These are phyloP conservation scores for Pterois miles DNA, from an alignment of 2,797 vertebrate species.

Conservation along the genomic window DNA sequence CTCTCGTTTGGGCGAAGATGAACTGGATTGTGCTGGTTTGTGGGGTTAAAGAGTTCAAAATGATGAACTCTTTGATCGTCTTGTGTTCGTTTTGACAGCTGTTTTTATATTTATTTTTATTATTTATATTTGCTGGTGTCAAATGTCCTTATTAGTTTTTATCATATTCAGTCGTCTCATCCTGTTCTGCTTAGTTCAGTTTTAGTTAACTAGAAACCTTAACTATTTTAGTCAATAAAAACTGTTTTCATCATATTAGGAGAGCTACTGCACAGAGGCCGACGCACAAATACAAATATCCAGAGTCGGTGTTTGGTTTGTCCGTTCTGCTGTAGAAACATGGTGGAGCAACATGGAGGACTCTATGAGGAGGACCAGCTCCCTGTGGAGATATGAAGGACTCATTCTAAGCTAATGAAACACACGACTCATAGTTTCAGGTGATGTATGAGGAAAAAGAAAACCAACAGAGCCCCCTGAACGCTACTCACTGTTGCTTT, in stretches of 20 bases:
- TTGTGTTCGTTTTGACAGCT: not conserved
- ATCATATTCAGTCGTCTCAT: not conserved
- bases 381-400: no score
- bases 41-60: not conserved
- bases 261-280: no score
- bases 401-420: no score
- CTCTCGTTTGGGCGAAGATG: not conserved
- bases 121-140: not conserved
- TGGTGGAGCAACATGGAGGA: no score
- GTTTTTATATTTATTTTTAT: not conserved
- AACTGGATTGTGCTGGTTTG: conserved; percentile 1
- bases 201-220: not conserved
- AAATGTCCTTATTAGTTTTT: not conserved
- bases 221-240: not conserved
- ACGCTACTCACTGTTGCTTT: no score
- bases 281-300: no score
- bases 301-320: no score
- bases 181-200: not conserved
- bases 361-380: no score
- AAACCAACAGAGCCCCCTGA: no score
- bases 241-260: not conserved
- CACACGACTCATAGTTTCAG: no score
- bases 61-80: not conserved
- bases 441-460: no score
- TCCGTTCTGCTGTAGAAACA: no score